These are phyloP conservation scores for Saturnia japonica DNA, from an alignment of 2,888 invertebrate species.

Conservation along the genomic window DNA sequence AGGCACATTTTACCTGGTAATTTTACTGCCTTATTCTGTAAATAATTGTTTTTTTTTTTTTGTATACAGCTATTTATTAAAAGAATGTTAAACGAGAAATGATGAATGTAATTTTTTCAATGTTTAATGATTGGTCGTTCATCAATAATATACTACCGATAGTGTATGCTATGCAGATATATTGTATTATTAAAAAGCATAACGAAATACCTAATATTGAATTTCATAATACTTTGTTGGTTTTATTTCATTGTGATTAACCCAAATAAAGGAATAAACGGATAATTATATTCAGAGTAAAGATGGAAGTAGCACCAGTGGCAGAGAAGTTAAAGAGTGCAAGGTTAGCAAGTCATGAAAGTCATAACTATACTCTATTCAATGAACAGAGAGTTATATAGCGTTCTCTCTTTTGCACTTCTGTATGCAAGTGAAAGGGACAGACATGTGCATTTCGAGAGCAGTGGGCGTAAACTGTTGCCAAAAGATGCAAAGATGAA, in stretches of 20 bases:
- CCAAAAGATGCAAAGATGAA: too few species aligned
- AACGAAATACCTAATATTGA: constrained; percentile 80
- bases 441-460: too few species aligned
- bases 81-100: constrained; percentile 78
- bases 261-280: not conserved
- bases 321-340: too few species aligned
- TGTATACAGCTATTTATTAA: constrained; percentile 83
- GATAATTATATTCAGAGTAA: not conserved
- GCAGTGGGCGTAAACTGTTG: too few species aligned
- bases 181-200: constrained; percentile 82
- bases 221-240: constrained; percentile 74
- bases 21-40: constrained; percentile 81
- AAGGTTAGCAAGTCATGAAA: too few species aligned
- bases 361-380: too few species aligned
- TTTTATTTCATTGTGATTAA: constrained; percentile 54
- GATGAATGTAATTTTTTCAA: constrained; percentile 78
- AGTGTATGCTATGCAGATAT: constrained; percentile 81
- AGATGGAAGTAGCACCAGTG: not conserved
- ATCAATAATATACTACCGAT: constrained; percentile 80
- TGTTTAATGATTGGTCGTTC: constrained; percentile 81
- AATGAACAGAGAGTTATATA: too few species aligned
- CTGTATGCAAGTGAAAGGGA: too few species aligned
- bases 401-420: too few species aligned
- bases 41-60: constrained; percentile 79
- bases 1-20: constrained; percentile 79